Base-by-base conservation (phyloP, 2,888 invertebrate species). In the Eurois occulta region DNA sequence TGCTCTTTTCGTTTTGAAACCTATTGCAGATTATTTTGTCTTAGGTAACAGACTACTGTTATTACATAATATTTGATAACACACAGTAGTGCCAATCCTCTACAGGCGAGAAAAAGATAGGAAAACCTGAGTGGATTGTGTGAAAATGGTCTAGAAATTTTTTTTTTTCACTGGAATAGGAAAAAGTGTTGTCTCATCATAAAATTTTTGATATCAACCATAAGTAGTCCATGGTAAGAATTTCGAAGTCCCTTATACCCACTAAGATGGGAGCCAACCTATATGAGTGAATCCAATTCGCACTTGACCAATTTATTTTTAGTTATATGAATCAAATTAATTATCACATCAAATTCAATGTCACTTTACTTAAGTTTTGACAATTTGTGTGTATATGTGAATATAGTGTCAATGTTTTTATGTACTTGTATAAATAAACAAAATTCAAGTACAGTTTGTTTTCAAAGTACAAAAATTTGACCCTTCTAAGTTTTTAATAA, bases 361-460 rank as follows among this genome's bases (percentile, higher is more conserved):
- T 68, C 72, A 18, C 41, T 48, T 77, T 68, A 65, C 77, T 65
- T 75, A 77, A 74, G 32, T 41, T 55, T 60, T 46, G 32, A 24
- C 72, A 84, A 81, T 85, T 87, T 75, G 80, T 85, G 65, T 41
- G n/a, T 69, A 73, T 11, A 62, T 85, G 86, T 77, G 68, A 87
- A 87, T 60, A 72, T 21, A 74, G 62, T 80, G 75, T 81, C 87
- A 85, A 85, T 85, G 80, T 81, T 85, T 73, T 75, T 74, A 13
- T 62, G n/a, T 75, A 75, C 65, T 69, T 38, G 13, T 38, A 24
- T 68, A 67, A 55, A 82, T 78, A 86, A 82, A 84, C 64, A 82
- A 32, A 21, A 60, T 32, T 71, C 70, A 82, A 86, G 78, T 75
- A 68, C 52, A 68, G 60, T 43, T 64, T 67, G 52, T 21, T 32